Conservation (phyloP, 2,888 invertebrate species). For the Chalcosyrphus nemorum region DNA sequence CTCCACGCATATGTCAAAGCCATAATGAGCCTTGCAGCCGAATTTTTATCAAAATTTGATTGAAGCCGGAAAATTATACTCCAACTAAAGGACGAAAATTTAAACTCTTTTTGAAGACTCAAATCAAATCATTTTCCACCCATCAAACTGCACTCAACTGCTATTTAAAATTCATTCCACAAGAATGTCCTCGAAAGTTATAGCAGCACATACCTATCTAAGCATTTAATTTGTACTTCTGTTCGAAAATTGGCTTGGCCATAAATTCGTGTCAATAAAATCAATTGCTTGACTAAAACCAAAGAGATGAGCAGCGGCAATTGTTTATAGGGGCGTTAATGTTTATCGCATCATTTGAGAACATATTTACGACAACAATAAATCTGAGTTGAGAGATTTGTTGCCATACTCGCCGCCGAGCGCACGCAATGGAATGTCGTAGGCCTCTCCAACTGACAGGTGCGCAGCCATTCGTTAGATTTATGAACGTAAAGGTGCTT, state of each 20-base stretch:
- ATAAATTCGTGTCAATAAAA: slow-evolving; percentile 64
- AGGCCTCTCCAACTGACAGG: slow-evolving; percentile 49
- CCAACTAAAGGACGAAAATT: too few species aligned
- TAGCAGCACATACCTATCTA: neutral
- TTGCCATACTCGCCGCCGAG: neutral
- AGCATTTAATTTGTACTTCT: neutral
- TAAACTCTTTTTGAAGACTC: too few species aligned
- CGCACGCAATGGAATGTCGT: slow-evolving; percentile 57
- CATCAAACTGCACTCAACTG: neutral
- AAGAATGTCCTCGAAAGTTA: neutral
- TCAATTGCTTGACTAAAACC: slow-evolving; percentile 47
- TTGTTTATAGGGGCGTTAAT: slow-evolving; percentile 64
- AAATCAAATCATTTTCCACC: too few species aligned
- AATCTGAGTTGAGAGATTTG: slow-evolving; percentile 58
- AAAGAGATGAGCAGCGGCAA: slow-evolving; percentile 21
- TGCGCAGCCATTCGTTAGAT: slow-evolving; percentile 47
- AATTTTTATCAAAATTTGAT: too few species aligned
- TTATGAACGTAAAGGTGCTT: slow-evolving; percentile 45
- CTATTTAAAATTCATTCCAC: neutral
- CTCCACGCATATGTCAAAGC: too few species aligned
- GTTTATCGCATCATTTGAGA: slow-evolving; percentile 68
- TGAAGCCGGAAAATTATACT: too few species aligned
- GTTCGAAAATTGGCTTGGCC: neutral
- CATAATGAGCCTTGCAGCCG: too few species aligned
- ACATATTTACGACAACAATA: slow-evolving; percentile 64